Conservation (phyloP, 2,888 invertebrate species). For the Cosmia trapezina region DNA sequence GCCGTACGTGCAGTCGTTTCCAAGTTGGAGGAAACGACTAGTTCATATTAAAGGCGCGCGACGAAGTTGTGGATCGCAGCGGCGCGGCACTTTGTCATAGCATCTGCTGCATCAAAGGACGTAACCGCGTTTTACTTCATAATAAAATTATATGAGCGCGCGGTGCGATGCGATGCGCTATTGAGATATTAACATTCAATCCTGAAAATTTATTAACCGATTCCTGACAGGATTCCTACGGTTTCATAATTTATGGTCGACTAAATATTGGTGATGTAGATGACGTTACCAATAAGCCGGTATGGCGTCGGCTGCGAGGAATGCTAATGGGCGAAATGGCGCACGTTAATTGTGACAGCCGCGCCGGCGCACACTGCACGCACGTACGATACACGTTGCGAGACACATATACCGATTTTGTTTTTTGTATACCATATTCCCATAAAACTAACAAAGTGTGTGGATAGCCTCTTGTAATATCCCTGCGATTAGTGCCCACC, state of each 20-base stretch:
- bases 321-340: constrained; percentile 82
- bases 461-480: constrained; percentile 2
- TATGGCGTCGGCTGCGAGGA: constrained; percentile 72
- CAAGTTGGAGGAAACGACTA: constrained; percentile 78
- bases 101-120: constrained; percentile 78
- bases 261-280: constrained; percentile 79
- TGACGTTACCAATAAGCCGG: constrained; percentile 79
- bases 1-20: constrained; percentile 77
- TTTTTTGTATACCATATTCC: constrained; percentile 58
- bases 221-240: constrained; percentile 65
- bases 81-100: constrained; percentile 76
- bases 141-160: constrained; percentile 72
- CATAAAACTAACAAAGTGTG: constrained; percentile 43
- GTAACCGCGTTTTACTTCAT: constrained; percentile 69
- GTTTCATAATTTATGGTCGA: constrained; percentile 74
- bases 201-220: constrained; percentile 72
- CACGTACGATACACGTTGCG: constrained; percentile 25
- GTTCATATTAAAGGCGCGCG: constrained; percentile 80
- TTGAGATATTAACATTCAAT: constrained; percentile 72
- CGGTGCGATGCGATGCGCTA: constrained; percentile 52
- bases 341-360: constrained; percentile 78
- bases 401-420: constrained; percentile 64
- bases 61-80: constrained; percentile 76
- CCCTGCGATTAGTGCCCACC: not conserved
- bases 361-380: constrained; percentile 60